phyloP scores from a whole-genome alignment of 1,140 invertebrate genomes.

The Augochlora pura region DNA sequence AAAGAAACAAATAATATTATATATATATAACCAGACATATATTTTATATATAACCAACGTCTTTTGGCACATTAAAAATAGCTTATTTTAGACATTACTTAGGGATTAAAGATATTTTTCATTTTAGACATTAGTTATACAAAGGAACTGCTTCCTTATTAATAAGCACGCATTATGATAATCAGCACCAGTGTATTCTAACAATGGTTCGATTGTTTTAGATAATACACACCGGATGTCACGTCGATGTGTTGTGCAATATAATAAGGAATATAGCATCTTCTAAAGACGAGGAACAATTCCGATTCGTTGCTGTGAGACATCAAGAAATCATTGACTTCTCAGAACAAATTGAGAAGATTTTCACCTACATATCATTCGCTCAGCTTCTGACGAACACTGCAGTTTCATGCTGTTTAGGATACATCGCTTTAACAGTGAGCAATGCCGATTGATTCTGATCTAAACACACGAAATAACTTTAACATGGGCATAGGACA shows the following conservation, averaged over 20 bases:
- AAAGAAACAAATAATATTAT: too few relatives aligned
- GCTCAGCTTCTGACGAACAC: constrained; percentile 46
- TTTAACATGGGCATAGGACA: too few relatives aligned
- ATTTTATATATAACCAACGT: too few relatives aligned
- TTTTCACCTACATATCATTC: constrained; percentile 47
- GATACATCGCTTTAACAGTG: constrained; percentile 50
- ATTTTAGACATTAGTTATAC: too few relatives aligned
- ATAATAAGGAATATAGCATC: constrained; percentile 9
- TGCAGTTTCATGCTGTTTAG: constrained; percentile 35
- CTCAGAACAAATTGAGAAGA: constrained; percentile 30
- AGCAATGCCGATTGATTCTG: constrained; percentile 9
- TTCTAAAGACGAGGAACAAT: background rate
- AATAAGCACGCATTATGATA: too few relatives aligned
- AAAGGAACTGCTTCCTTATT: too few relatives aligned
- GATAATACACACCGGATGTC: constrained; percentile 13
- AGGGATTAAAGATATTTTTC: too few relatives aligned
- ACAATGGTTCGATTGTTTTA: too few relatives aligned
- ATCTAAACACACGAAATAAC: background rate
- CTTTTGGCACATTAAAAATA: too few relatives aligned
- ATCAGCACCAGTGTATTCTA: too few relatives aligned
- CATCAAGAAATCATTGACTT: constrained; percentile 47
- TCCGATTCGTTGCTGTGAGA: constrained; percentile 19
- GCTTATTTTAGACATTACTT: too few relatives aligned
- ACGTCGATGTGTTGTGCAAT: constrained; percentile 48
- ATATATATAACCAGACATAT: too few relatives aligned